A percentile compares a stretch with the other conserved stretches of the same genome.
These are phyloP conservation scores for Gyrodactylus bullatarudis DNA, from an alignment of 1,140 invertebrate species.

Conservation along the genomic window DNA sequence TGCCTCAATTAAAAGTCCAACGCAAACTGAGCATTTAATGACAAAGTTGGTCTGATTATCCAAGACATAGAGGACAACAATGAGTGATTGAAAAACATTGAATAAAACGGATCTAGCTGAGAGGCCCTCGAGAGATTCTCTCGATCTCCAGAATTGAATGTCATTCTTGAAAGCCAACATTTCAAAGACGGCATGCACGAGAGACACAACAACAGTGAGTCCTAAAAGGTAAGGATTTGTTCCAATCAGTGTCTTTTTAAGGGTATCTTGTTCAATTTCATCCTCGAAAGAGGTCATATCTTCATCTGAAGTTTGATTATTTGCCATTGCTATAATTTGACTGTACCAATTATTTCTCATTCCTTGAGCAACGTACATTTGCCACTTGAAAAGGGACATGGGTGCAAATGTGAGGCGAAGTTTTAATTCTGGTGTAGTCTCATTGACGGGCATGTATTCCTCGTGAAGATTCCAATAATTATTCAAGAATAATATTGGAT, in stretches of 20 bases:
- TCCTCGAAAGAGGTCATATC: slow-evolving; percentile 14
- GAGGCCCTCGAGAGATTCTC: slow-evolving; percentile 73
- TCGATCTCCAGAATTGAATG: slow-evolving; percentile 96
- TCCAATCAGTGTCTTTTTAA: slow-evolving; percentile 79
- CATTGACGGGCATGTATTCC: slow-evolving; percentile 74
- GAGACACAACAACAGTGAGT: slow-evolving; percentile 57
- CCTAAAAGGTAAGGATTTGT: slow-evolving; percentile 74
- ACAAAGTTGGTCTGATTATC: slow-evolving; percentile 95
- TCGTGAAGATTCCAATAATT: slow-evolving; percentile 92
- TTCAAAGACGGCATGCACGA: slow-evolving; percentile 86
- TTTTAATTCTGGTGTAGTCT: slow-evolving; percentile 28
- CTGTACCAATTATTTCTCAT: slow-evolving; percentile 31
- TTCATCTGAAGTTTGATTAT: slow-evolving; percentile 35
- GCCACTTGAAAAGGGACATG: slow-evolving; percentile 76
- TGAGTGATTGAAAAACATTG: slow-evolving; percentile 72
- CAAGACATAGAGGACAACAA: slow-evolving; percentile 71
- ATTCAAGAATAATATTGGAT: slow-evolving; percentile 72
- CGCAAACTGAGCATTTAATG: slow-evolving; percentile 40
- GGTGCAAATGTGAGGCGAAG: slow-evolving; percentile 54
- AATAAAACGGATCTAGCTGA: slow-evolving; percentile 95
- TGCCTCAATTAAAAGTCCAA: slow-evolving; percentile 77
- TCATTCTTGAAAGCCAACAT: slow-evolving; percentile 97
- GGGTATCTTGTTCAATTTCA: slow-evolving; percentile 45
- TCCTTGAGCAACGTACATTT: slow-evolving; percentile 60
- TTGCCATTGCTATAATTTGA: slow-evolving; percentile 13